Percentiles rank a stretch among this genome's conserved stretches.
Evolutionary conservation across 2,888 invertebrate genomes (phyloP).

Genomic region (Eupithecia vulgata): DNA sequence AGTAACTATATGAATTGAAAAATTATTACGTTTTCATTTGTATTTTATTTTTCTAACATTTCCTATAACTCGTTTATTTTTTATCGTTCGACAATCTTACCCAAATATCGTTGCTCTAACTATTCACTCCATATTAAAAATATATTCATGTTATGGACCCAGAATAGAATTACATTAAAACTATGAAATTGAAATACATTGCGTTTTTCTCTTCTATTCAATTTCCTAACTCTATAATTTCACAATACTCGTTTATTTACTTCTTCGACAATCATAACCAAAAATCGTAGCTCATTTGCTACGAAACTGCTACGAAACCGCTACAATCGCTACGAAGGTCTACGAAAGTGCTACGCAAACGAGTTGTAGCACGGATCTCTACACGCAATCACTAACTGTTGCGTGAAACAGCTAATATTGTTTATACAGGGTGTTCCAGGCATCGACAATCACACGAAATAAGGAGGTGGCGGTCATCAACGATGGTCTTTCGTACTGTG

Average conservation of each 20-base stretch:
- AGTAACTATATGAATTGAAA: too few species aligned
- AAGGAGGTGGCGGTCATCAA: neutral
- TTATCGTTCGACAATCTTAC: too few species aligned
- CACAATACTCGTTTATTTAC: neutral
- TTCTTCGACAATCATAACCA: neutral
- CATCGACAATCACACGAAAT: neutral
- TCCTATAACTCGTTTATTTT: too few species aligned
- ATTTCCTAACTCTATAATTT: neutral
- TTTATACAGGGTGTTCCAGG: neutral
- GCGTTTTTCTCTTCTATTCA: neutral
- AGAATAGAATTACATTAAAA: too few species aligned
- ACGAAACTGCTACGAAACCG: slow-evolving; percentile 29
- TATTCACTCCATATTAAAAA: too few species aligned
- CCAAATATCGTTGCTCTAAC: too few species aligned
- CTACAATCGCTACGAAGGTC: slow-evolving; percentile 38
- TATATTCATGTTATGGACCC: too few species aligned
- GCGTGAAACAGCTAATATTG: neutral
- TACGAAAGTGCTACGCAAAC: slow-evolving; percentile 40
- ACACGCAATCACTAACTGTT: slow-evolving; percentile 35
- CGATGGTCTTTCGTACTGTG: neutral
- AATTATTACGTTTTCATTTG: too few species aligned
- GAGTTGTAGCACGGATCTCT: slow-evolving; percentile 33
- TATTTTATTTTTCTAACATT: too few species aligned
- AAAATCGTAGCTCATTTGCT: slow-evolving; percentile 23
- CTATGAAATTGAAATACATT: too few species aligned